Base-by-base conservation (phyloP, 2,113 vertebrate species). In the Shinisaurus crocodilurus region DNA sequence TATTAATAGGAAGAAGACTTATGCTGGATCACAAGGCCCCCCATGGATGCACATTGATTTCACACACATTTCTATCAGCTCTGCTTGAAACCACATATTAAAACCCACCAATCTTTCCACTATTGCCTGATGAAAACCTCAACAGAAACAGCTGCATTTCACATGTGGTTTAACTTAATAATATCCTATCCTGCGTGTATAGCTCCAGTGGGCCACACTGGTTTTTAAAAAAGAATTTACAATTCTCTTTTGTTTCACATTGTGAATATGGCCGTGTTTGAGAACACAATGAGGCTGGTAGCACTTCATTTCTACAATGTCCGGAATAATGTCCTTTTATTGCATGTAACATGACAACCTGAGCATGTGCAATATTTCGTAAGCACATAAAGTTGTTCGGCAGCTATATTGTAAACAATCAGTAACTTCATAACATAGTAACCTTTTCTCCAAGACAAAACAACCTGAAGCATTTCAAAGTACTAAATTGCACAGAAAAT, bases 41-140 rank as follows among this genome's bases (percentile, higher is more conserved):
- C 96, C 95, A 92, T 90, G 87, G 95, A 91, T 92, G 92, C 94
- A 89, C 81, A 77, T 92, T 95, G 95, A 97, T 97, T 97, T 97
- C 96, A 97, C 96, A 97, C 96, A 97, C 96, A 96, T 97, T 97
- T 98, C 96, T 95, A 96, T 95, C 96, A 96, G 95, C 96, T 97
- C 96, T 95, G 96, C 95, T 96, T 96, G 96, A 97, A 96, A 97
- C 96, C 96, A 95, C 97, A 97, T 98, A 98, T 98, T 97, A 97
- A 98, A 98, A 97, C 94, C 95, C 96, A 98, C 97, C 97, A 97
- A 98, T 97, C 97, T 98, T 97, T 96, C 96, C 94, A 96, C 96
- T 90, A 93, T 94, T 96, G 95, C 91, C 96, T 97, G 97, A 96
- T 97, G 97, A 98, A 98, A 98, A 96, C 95, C 96, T 96, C 95